These are phyloP conservation scores for Papilio polytes DNA, from an alignment of 1,140 invertebrate species.

Conservation along the genomic window DNA sequence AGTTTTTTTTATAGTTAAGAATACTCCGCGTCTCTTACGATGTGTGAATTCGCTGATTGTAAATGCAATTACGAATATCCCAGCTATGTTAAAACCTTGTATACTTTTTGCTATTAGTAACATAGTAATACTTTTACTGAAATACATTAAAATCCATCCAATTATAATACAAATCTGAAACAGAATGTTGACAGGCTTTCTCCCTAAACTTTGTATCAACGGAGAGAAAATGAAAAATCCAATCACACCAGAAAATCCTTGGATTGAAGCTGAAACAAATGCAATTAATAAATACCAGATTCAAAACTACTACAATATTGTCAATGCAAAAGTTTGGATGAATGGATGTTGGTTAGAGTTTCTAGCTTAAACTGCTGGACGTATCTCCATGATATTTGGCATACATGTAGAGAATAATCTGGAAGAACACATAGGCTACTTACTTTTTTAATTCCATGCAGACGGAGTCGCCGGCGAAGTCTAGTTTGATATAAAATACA, in stretches of 20 bases:
- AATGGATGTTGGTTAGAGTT: no score
- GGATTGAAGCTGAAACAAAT: constrained; percentile 54
- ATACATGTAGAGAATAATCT: no score
- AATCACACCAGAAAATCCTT: constrained; percentile 49
- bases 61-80: constrained; percentile 42
- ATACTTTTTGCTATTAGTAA: constrained; percentile 41
- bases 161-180: constrained; percentile 36
- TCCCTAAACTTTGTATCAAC: constrained; percentile 50
- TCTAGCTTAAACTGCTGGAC: no score
- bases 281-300: no score
- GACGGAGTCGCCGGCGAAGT: no score
- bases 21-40: constrained; percentile 54
- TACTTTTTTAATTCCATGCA: no score
- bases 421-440: no score
- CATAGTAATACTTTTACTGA: constrained; percentile 30
- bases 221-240: constrained; percentile 51
- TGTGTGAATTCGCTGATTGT: constrained; percentile 45
- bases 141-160: constrained; percentile 43
- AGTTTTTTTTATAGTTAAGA: constrained; percentile 53
- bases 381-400: no score
- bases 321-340: no score
- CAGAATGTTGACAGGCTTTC: constrained; percentile 47
- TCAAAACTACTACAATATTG: no score
- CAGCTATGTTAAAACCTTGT: constrained; percentile 43
- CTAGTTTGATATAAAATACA: no score